These are phyloP conservation scores for Melanotaenia trifasciata DNA, from an alignment of 2,797 vertebrate genomes.

Conservation along the genomic window DNA sequence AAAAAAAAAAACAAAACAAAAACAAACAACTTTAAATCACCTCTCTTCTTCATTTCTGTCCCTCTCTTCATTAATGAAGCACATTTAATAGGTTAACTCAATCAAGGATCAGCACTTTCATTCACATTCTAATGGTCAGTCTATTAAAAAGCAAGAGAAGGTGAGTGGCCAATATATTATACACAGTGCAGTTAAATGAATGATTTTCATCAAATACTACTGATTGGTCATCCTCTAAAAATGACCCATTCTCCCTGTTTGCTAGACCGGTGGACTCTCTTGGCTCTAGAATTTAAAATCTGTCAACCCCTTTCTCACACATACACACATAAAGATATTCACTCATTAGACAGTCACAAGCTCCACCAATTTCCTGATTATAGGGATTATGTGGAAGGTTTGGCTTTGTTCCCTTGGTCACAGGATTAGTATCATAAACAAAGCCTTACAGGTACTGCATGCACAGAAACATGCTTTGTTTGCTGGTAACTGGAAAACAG, in stretches of 20 bases:
- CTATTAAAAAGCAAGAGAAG: constrained; percentile 40
- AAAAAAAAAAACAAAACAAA: neutral
- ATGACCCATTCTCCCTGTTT: constrained; percentile 37
- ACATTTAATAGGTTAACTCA: constrained; percentile 69
- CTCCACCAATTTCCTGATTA: constrained; percentile 9
- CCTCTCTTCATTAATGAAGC: constrained; percentile 58
- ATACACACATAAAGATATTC: constrained; percentile 2
- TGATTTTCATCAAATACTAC: constrained; percentile 45
- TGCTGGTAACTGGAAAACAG: neutral
- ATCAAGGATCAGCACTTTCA: constrained; percentile 67
- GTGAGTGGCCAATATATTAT: constrained; percentile 49
- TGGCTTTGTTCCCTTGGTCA: constrained; percentile 21
- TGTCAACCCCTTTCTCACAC: constrained; percentile 5
- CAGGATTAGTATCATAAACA: neutral
- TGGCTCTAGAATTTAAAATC: constrained; percentile 13
- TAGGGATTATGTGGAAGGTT: constrained; percentile 13
- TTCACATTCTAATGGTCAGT: constrained; percentile 48
- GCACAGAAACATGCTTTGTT: neutral
- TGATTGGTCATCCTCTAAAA: constrained; percentile 37
- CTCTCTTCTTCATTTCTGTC: constrained; percentile 54
- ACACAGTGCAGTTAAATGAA: constrained; percentile 54
- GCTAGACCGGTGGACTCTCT: constrained; percentile 7
- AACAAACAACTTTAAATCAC: constrained; percentile 26
- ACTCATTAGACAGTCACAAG: neutral
- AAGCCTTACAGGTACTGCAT: neutral